A percentile compares a stretch with the other conserved stretches of the same genome.
Evolutionary conservation across 2,888 invertebrate genomes (phyloP).

Genomic region (Biston betularia): DNA sequence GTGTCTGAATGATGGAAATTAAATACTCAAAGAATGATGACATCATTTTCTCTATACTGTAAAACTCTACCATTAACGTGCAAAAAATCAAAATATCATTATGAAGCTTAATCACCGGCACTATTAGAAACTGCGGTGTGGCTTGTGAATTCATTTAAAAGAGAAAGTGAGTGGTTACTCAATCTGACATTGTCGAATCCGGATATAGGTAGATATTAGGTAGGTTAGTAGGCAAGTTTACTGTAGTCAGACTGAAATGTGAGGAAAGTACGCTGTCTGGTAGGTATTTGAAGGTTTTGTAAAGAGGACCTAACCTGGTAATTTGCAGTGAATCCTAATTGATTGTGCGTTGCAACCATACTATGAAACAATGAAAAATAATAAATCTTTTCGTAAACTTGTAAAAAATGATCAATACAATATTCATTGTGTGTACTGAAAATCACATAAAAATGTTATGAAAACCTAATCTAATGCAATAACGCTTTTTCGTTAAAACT

Average conservation of each 20-base stretch:
- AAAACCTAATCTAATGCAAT: too few relatives aligned
- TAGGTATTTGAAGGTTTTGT: background rate
- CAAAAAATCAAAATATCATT: conserved; percentile 27
- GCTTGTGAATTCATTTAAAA: conserved; percentile 28
- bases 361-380: too few relatives aligned
- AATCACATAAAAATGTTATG: too few relatives aligned
- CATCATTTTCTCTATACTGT: background rate
- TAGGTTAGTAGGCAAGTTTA: conserved; percentile 22
- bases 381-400: too few relatives aligned
- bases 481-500: background rate
- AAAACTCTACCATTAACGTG: background rate
- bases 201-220: conserved; percentile 26
- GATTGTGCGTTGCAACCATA: too few relatives aligned
- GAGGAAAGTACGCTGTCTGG: background rate
- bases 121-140: conserved; percentile 29
- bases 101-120: conserved; percentile 27
- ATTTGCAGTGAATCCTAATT: too few relatives aligned
- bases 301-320: background rate
- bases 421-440: too few relatives aligned
- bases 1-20: too few relatives aligned
- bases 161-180: conserved; percentile 38
- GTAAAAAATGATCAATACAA: too few relatives aligned
- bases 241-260: conserved; percentile 3
- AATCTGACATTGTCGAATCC: conserved; percentile 29
- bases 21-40: background rate